Conservation (phyloP, 53 echinoderm and acorn worm species). For the Temnopleurus reevesii region DNA sequence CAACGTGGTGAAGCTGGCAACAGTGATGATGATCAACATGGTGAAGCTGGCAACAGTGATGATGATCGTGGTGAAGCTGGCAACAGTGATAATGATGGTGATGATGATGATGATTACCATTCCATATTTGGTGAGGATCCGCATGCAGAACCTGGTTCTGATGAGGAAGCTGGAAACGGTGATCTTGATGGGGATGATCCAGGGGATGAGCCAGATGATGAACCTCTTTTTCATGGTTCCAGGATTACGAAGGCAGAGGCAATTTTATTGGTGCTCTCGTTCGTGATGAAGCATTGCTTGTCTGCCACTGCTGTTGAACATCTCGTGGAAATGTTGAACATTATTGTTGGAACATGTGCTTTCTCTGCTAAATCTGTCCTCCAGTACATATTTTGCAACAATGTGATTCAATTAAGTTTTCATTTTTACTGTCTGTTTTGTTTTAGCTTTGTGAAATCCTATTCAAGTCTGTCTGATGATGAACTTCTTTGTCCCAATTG, state of each 20-base stretch:
- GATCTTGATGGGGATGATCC: no score
- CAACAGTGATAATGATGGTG: no score
- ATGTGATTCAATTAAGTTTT: constrained; percentile 27
- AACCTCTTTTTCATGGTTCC: not conserved
- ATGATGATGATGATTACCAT: no score
- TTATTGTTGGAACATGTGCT: not conserved
- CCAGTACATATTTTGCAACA: not conserved
- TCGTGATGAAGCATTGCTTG: not conserved
- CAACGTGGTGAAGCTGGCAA: no score
- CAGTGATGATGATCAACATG: no score
- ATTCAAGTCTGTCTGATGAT: not conserved
- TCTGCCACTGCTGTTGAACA: not conserved
- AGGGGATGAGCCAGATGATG: not conserved
- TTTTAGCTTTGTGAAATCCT: constrained; percentile 26
- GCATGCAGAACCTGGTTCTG: no score
- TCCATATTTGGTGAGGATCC: no score
- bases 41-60: no score
- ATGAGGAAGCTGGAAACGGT: no score
- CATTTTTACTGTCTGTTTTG: constrained; percentile 60
- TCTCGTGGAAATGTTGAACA: not conserved
- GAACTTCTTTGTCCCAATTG: not conserved
- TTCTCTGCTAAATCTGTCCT: not conserved
- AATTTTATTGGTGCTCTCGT: not conserved
- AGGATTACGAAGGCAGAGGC: not conserved
- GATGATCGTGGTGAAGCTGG: no score